A percentile compares a stretch with the other conserved stretches of the same genome.
phyloP scores from a whole-genome alignment of 1,140 invertebrate species.

The Hesperophylax magnus region DNA sequence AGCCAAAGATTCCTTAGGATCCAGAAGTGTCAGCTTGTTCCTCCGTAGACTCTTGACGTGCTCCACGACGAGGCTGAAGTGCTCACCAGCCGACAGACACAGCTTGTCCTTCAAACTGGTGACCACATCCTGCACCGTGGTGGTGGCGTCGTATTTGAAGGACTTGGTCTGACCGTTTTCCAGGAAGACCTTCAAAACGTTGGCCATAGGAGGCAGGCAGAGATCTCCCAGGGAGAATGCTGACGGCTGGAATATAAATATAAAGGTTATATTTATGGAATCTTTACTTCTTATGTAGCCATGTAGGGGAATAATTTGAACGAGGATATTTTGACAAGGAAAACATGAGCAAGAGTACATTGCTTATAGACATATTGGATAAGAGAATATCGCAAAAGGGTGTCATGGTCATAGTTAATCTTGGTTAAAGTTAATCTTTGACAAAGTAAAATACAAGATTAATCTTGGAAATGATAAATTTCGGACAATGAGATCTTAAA shows the following conservation, averaged over 20 bases:
- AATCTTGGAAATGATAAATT: too few relatives aligned
- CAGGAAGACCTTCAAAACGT: conserved; percentile 92
- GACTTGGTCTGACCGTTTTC: conserved; percentile 97
- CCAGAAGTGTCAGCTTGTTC: conserved; percentile 87
- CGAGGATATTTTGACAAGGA: too few relatives aligned
- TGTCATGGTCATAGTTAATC: too few relatives aligned
- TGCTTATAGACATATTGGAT: too few relatives aligned
- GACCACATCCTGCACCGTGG: conserved; percentile 90
- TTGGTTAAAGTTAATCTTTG: too few relatives aligned
- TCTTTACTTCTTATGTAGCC: too few relatives aligned
- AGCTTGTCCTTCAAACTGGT: conserved; percentile 89
- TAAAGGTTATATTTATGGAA: background rate
- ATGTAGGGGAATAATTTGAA: too few relatives aligned
- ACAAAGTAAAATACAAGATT: too few relatives aligned
- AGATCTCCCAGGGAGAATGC: conserved; percentile 84
- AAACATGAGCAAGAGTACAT: too few relatives aligned
- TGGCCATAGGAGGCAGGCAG: conserved; percentile 90
- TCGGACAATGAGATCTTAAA: too few relatives aligned
- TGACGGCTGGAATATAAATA: conserved; percentile 76
- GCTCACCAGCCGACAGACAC: conserved; percentile 83
- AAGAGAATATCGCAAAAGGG: too few relatives aligned
- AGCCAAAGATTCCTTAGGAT: conserved; percentile 86
- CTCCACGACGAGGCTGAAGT: conserved; percentile 91
- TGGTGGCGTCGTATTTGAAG: conserved; percentile 95
- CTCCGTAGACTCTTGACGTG: conserved; percentile 89